Base-by-base conservation (phyloP, 1,140 invertebrate species). In the Pogonus chalceus region DNA sequence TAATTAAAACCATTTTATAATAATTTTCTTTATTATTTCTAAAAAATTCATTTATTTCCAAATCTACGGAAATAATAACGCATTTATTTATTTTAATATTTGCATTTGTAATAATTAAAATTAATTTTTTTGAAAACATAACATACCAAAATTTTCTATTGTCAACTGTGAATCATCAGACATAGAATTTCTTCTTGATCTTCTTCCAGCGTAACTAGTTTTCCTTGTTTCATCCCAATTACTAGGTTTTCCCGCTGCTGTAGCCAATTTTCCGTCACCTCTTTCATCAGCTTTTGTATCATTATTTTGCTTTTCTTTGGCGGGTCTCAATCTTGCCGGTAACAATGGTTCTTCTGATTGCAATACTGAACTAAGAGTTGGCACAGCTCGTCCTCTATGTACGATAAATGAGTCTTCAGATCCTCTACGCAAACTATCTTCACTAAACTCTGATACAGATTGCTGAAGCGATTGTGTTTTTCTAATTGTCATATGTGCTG, bases 71-170 rank as follows among this genome's bases (percentile, higher is more conserved):
- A n/a, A n/a, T n/a, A n/a, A n/a, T n/a, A n/a, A n/a, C n/a, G n/a
- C n/a, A n/a, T n/a, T n/a, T n/a, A n/a, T n/a, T n/a, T n/a, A n/a
- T n/a, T n/a, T n/a, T n/a, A n/a, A n/a, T n/a, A n/a, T n/a, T n/a
- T n/a, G n/a, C n/a, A n/a, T n/a, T n/a, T n/a, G n/a, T n/a, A n/a
- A n/a, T n/a, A n/a, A n/a, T n/a, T n/a, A n/a, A n/a, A n/a, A n/a
- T n/a, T n/a, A n/a, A n/a, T n/a, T n/a, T n/a, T n/a, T n/a, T n/a
- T n/a, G n/a, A n/a, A n/a, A n/a, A n/a, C n/a, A n/a, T n/a, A n/a
- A n/a, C n/a, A n/a, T n/a, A n/a, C n/a, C n/a, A 72, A 94, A 92
- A 70, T 94, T 92, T 74, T 94, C 90, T 23, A 92, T 85, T 0
- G 90, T 92, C 56, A 94, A 71, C 69, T 92, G 85, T 23, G 88